Evolutionary conservation across 92 coral and sea anemone species (phyloP).

Genomic region (Diadumene lineata): DNA sequence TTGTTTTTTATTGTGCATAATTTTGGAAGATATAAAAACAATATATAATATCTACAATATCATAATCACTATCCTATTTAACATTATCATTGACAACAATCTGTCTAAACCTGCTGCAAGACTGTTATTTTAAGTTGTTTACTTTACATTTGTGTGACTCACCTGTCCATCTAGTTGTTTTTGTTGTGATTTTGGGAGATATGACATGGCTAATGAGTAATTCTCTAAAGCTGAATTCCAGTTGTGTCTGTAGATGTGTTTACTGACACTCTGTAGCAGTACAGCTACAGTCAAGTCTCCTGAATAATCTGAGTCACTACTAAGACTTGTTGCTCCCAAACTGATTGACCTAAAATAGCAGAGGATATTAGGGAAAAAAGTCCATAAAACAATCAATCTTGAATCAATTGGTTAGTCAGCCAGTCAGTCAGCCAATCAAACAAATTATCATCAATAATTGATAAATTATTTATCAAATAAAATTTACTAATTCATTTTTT

Average conservation of each 20-base stretch:
- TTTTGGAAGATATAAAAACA: too few relatives aligned
- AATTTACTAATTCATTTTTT: too few relatives aligned
- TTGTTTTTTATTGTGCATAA: too few relatives aligned
- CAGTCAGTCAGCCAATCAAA: too few relatives aligned
- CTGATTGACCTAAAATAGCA: slow-evolving; percentile 9
- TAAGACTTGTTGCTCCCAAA: slow-evolving; percentile 2
- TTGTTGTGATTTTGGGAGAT: slow-evolving; percentile 28
- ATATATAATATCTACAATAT: too few relatives aligned
- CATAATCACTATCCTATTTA: too few relatives aligned
- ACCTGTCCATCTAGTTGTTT: slow-evolving; percentile 20
- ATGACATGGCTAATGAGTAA: slow-evolving; percentile 50
- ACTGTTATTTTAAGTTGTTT: neutral
- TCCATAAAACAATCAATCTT: too few relatives aligned
- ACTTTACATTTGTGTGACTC: neutral
- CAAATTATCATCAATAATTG: too few relatives aligned
- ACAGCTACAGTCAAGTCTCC: slow-evolving; percentile 53
- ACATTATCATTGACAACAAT: neutral
- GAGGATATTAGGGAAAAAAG: too few relatives aligned
- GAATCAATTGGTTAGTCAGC: too few relatives aligned
- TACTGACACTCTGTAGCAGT: slow-evolving; percentile 56
- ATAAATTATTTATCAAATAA: too few relatives aligned
- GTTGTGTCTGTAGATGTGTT: slow-evolving; percentile 47
- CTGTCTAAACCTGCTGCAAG: neutral
- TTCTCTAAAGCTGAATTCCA: slow-evolving; percentile 61
- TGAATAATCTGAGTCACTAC: neutral